Conservation (phyloP, 1,140 invertebrate genomes). For the Carposina sasakii region DNA sequence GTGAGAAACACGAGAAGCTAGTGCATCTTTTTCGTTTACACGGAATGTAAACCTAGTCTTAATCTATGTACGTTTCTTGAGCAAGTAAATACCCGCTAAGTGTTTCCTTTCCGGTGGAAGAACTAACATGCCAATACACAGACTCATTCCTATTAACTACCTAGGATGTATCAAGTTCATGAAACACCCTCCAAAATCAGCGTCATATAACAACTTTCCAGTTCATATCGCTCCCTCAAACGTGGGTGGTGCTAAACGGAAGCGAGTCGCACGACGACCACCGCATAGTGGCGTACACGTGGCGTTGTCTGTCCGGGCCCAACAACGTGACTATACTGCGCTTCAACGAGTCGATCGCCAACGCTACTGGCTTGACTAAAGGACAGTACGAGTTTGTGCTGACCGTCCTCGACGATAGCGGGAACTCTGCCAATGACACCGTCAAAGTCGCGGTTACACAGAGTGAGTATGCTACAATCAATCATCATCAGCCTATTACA, state of each 20-base stretch:
- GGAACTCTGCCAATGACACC: slow-evolving; percentile 82
- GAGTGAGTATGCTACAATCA: slow-evolving; percentile 76
- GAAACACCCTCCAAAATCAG: too few species aligned
- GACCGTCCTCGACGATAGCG: slow-evolving; percentile 88
- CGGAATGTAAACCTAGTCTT: too few species aligned
- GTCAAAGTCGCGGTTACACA: slow-evolving; percentile 89
- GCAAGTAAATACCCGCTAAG: too few species aligned
- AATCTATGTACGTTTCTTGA: too few species aligned
- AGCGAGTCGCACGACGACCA: slow-evolving; percentile 89
- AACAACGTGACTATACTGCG: slow-evolving; percentile 70
- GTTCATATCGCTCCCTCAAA: slow-evolving; percentile 87
- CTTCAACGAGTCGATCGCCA: slow-evolving; percentile 78
- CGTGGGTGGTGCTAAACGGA: slow-evolving; percentile 85
- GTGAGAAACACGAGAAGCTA: too few species aligned
- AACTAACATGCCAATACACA: too few species aligned
- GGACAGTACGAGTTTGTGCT: slow-evolving; percentile 89
- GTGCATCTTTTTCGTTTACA: too few species aligned
- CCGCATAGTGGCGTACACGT: slow-evolving; percentile 85
- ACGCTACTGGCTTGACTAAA: slow-evolving; percentile 86
- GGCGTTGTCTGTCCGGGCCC: slow-evolving; percentile 84
- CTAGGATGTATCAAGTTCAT: too few species aligned
- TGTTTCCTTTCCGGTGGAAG: too few species aligned
- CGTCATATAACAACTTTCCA: too few species aligned
- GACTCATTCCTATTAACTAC: too few species aligned
- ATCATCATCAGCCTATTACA: too few species aligned